These are phyloP conservation scores for Scrobipalpa costella DNA, from an alignment of 2,888 invertebrate genomes.

Conservation along the genomic window DNA sequence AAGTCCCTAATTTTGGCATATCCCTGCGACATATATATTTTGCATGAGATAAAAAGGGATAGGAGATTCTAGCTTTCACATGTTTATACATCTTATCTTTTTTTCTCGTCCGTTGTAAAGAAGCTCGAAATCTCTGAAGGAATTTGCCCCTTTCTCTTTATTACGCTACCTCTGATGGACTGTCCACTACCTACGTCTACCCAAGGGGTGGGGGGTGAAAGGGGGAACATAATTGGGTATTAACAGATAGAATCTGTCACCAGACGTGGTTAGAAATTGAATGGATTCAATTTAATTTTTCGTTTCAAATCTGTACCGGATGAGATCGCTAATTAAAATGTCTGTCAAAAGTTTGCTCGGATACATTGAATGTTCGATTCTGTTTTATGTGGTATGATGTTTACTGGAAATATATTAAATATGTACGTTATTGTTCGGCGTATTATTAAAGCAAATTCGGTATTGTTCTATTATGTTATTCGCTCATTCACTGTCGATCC, in stretches of 20 bases:
- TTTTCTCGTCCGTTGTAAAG: constrained; percentile 11
- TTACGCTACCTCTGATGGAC: constrained; percentile 43
- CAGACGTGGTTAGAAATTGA: constrained; percentile 64
- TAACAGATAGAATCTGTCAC: constrained; percentile 67
- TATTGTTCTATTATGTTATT: constrained; percentile 1
- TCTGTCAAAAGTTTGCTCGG: constrained; percentile 38
- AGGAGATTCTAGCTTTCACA: too few species aligned
- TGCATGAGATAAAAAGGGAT: too few species aligned
- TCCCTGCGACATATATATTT: too few species aligned
- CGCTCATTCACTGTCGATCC: neutral
- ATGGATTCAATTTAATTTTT: constrained; percentile 68
- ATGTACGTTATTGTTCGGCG: neutral
- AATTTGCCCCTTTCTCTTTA: constrained; percentile 34
- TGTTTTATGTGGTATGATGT: constrained; percentile 13
- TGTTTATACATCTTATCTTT: too few species aligned
- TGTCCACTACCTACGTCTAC: constrained; percentile 37
- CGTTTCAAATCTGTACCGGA: constrained; percentile 46
- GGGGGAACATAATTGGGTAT: constrained; percentile 60
- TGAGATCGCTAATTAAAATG: constrained; percentile 42
- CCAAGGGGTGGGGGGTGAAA: constrained; percentile 33
- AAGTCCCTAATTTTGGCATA: too few species aligned
- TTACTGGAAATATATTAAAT: neutral
- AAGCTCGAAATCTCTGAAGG: constrained; percentile 22
- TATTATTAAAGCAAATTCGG: neutral
- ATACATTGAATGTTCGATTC: constrained; percentile 27